Evolutionary conservation across 2,888 invertebrate species (phyloP), one percentile per base, ranked within the genome.

Genomic region (Limnephilus rhombicus): DNA sequence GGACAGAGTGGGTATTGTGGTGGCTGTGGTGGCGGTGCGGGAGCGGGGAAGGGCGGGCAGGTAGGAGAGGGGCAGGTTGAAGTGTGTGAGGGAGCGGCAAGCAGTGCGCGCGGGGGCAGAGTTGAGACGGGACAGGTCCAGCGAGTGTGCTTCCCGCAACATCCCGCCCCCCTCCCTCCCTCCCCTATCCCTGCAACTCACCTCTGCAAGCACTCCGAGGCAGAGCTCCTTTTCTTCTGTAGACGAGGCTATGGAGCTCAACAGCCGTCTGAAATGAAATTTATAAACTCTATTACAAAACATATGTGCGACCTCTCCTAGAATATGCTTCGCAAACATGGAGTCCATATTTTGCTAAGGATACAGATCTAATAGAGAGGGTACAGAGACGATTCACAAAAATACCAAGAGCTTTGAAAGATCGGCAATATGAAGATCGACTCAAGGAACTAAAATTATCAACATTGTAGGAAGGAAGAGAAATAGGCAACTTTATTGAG

Each of bases 181-280:
- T 92, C 90, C 87, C 1, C 94, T 94, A 91, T 89, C 87, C 3
- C 80, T 87, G 92, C 83, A 90, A 68, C 91, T 91, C 80, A 88
- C 53, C 89, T 92, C 94, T 80, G 90, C 93, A 90, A 93, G 90
- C 83, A 93, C 93, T 90, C 94, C 91, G 92, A 94, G 93, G 93
- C 94, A 92, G 94, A 93, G 85, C 45, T 92, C 94, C 93, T 95
- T 95, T 94, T 97, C 97, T 94, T 97, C 97, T 92, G 96, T 96
- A 93, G 97, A 97, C 85, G 97, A 97, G 31, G 97, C 97, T 91
- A 97, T 97, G 91, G 97, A 97, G 90, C 97, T 97, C 90, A 97
- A 94, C 31, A 97, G 96, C 93, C 97, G 95, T 94, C 96, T 96
- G 95, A 80, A 92, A 93, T 91, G 3, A 85, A 85, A 34, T 24